A percentile compares a stretch with the other conserved stretches of the same genome.
Conservation (phyloP, 2,888 invertebrate genomes). For the Pherbina coryleti region DNA sequence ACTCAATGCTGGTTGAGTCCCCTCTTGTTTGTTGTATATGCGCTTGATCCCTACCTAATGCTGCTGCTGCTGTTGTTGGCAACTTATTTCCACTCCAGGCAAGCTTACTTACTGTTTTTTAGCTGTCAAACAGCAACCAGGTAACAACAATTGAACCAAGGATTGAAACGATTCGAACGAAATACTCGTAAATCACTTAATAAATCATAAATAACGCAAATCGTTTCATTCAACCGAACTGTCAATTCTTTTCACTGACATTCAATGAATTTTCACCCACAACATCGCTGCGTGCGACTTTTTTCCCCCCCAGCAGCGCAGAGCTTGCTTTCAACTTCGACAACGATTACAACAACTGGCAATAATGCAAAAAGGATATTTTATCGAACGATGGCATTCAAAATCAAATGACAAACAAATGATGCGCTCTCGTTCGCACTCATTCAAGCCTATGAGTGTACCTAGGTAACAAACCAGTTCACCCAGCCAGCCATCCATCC, state of each 20-base stretch:
- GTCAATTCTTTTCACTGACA: slow-evolving; percentile 25
- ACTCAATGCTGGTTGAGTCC: background rate
- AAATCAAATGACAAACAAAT: slow-evolving; percentile 21
- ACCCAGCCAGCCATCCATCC: background rate
- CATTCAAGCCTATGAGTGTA: background rate
- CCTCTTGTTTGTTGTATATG: background rate
- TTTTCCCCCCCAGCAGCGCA: no score
- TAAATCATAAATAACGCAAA: slow-evolving; percentile 60
- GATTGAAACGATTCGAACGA: background rate
- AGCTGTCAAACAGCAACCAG: background rate
- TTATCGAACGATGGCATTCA: background rate
- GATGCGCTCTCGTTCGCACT: background rate
- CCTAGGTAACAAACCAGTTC: background rate
- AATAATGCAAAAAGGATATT: slow-evolving; percentile 12
- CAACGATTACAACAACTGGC: background rate
- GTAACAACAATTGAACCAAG: background rate
- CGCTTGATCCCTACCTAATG: background rate
- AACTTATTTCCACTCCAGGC: background rate
- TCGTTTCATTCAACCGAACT: slow-evolving; percentile 57
- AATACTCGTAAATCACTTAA: slow-evolving; percentile 50
- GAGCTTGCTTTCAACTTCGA: no score
- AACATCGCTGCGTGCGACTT: no score
- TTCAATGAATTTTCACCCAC: slow-evolving; percentile 3
- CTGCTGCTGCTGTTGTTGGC: background rate
- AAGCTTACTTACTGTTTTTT: background rate